A percentile compares a stretch with the other conserved stretches of the same genome.
Conservation (phyloP, 2,888 invertebrate genomes). For the Morinoia aosen region DNA sequence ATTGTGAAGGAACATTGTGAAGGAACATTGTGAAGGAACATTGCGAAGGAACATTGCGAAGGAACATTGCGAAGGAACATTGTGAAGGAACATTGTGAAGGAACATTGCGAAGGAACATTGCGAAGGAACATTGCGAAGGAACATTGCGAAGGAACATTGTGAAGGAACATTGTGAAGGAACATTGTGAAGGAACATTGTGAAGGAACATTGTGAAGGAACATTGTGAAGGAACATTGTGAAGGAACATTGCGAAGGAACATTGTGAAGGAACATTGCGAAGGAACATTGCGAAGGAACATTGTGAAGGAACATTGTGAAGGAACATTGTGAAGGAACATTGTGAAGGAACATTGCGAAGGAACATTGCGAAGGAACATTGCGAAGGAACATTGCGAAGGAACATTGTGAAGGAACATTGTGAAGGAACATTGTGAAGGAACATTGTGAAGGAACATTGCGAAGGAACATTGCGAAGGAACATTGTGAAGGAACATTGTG, state of each 20-base stretch:
- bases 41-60: background rate
- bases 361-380: background rate
- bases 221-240: background rate
- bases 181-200: background rate
- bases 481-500: background rate
- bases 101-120: background rate
- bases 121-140: background rate
- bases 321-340: background rate
- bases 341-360: background rate
- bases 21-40: background rate
- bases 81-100: background rate
- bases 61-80: background rate
- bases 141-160: background rate
- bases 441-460: background rate
- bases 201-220: background rate
- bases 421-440: background rate
- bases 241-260: background rate
- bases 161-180: background rate
- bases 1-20: background rate
- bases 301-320: background rate
- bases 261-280: background rate
- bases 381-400: background rate
- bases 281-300: background rate
- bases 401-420: background rate
- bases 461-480: background rate